Evolutionary conservation across 2,888 invertebrate species (phyloP).

Genomic region (Polietes domitor): DNA sequence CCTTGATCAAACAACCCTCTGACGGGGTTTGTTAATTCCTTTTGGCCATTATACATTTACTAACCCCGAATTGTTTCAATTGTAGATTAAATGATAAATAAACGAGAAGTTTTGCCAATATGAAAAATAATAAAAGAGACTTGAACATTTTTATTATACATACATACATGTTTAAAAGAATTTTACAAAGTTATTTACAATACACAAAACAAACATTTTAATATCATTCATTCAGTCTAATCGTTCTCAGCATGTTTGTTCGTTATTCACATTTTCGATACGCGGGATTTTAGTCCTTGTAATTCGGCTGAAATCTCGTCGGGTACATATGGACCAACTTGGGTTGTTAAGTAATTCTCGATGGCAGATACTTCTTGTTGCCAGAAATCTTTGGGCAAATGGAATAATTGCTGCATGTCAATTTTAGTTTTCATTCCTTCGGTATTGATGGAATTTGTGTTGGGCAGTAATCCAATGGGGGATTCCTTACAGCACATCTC

Average conservation of each 20-base stretch:
- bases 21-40: no score
- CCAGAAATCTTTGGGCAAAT: slow-evolving; percentile 95
- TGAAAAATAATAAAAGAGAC: no score
- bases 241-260: no score
- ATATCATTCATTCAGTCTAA: slow-evolving; percentile 20
- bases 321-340: slow-evolving; percentile 94
- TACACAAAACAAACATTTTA: neutral
- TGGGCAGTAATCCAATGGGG: slow-evolving; percentile 88
- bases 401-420: slow-evolving; percentile 90
- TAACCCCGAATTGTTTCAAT: no score
- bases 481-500: slow-evolving; percentile 87
- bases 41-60: no score
- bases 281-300: slow-evolving; percentile 83
- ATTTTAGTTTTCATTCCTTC: slow-evolving; percentile 86
- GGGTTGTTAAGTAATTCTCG: slow-evolving; percentile 93
- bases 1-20: no score
- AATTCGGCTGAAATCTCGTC: slow-evolving; percentile 87
- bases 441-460: slow-evolving; percentile 85
- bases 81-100: no score
- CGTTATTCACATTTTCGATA: slow-evolving; percentile 73
- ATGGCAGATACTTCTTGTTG: slow-evolving; percentile 90
- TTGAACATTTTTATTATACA: no score
- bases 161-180: neutral
- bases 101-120: no score
- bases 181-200: slow-evolving; percentile 44